Evolutionary conservation across 2,888 invertebrate genomes (phyloP), one percentile per base, ranked within the genome.

Genomic region (Minunthozetes semirufus): DNA sequence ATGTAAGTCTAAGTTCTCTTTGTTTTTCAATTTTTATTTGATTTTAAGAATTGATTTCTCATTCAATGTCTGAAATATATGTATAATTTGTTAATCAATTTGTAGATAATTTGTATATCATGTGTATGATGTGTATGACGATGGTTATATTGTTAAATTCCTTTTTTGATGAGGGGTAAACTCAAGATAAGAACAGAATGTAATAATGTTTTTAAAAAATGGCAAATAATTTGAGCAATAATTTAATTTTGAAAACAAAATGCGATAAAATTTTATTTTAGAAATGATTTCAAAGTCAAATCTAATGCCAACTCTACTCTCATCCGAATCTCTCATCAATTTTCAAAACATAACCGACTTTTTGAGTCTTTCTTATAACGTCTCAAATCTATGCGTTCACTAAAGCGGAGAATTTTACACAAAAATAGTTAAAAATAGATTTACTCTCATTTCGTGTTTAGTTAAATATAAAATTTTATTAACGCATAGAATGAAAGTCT

Each of bases 1-100:
- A n/a, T 77, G 79, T 79, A 68, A 77, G 77, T 68, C 33, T 33
- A 33, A 33, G 8, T 8, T 5, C 33, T 33, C 8, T 33, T 33
- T 5, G 3, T 5, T 5, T 33, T 5, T 33, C 33, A 72, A 59
- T 13, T 46, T 53, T 25, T 3, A 13, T 48, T 48, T 48, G n/a
- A 48, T 48, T 48, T 48, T 48, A 42, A 13, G 11, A 42, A 13
- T 42, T 9, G 5, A 9, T 42, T 9, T 42, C 11, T 42, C 11
- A 13, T 42, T 42, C 8, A 42, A 42, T 42, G 42, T 13, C 13
- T 42, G 4, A 3, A n/a, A n/a, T n/a, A n/a, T n/a, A n/a, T n/a
- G n/a, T n/a, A n/a, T n/a, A n/a, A n/a, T n/a, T n/a, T n/a, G n/a
- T n/a, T n/a, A n/a, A n/a, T n/a, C n/a, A n/a, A n/a, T n/a, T n/a